Base-by-base conservation (phyloP, 92 coral and sea anemone species). In the Porites evermanni region DNA sequence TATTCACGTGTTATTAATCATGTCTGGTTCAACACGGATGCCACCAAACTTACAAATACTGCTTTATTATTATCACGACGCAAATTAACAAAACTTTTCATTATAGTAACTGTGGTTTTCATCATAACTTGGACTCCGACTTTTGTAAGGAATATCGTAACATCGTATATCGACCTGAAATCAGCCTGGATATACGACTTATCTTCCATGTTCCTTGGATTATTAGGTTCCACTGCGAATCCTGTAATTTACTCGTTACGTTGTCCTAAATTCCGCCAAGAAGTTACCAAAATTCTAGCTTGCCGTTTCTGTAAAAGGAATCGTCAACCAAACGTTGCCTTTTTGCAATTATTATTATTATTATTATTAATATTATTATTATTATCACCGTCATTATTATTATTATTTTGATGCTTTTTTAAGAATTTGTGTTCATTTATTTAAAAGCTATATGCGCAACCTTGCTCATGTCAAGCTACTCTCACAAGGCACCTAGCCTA, bases 61-160 rank as follows among this genome's bases (percentile, higher is more conserved):
- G 87, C 60, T 12, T 26, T 91, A 69, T 72, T 88, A 17, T 84
- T 71, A 67, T 87, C 94, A 14, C 87, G 94, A 7, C 86, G 89
- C 11, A 88, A 88, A 79, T 19, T 88, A 16, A 91, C 94, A 73
- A 88, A 83, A 17, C 92, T 91, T 3, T 74, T 79, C 6, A 60
- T 88, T 9, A 53, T 86, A 2, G 66, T 79, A 17, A 88, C 92
- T 12, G 47, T 83, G 7, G 53, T 84, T 24, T 91, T 91, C 67
- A 16, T 88, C 6, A 2, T 84, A 0, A 88, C 89, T 21, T 91
- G 94, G 94, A 14, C 82, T 72, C 94, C 94, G 4, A 70, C 61
- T 19, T 73, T 82, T 14, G 78, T 20, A n/a, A 38, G 70, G 12
- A 44, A 14, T 16, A 21, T 66, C 61, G 58, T 24, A 7, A 51